phyloP scores from a whole-genome alignment of 2,113 vertebrate species.

The Hippopotamus amphibius region DNA sequence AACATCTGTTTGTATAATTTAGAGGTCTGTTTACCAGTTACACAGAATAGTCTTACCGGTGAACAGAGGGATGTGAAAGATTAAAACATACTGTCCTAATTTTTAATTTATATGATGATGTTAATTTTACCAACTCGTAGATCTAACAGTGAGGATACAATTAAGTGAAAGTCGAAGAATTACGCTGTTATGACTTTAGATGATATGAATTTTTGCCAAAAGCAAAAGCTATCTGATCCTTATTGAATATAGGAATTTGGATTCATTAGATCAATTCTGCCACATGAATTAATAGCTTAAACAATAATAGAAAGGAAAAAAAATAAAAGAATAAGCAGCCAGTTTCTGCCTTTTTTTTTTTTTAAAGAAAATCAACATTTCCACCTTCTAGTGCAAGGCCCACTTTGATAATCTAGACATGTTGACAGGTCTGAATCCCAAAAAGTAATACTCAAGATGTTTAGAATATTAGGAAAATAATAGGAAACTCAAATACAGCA shows the following conservation, averaged over 20 bases:
- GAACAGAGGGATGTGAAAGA: slow-evolving; percentile 73
- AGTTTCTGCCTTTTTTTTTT: not conserved
- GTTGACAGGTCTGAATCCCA: not conserved
- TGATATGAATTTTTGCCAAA: slow-evolving; percentile 50
- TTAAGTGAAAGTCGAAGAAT: slow-evolving; percentile 71
- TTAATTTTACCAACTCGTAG: slow-evolving; percentile 72
- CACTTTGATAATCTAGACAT: slow-evolving; percentile 59
- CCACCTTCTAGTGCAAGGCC: not conserved
- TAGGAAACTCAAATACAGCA: not conserved
- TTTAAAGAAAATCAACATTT: slow-evolving; percentile 31
- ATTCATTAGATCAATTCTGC: slow-evolving; percentile 7
- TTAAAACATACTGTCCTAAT: not conserved
- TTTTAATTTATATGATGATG: slow-evolving; percentile 78
- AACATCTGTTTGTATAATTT: slow-evolving; percentile 62
- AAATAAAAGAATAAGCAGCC: slow-evolving; percentile 52
- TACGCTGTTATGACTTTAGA: slow-evolving; percentile 47
- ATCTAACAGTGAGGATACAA: slow-evolving; percentile 77
- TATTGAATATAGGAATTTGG: slow-evolving; percentile 14
- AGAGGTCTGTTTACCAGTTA: slow-evolving; percentile 72
- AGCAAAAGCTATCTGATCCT: not conserved
- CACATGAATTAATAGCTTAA: not conserved
- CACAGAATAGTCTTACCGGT: slow-evolving; percentile 61
- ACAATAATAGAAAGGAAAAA: slow-evolving; percentile 29
- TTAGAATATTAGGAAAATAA: not conserved
- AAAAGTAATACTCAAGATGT: slow-evolving; percentile 31